These are phyloP conservation scores for Eupeodes luniger DNA, from an alignment of 2,888 invertebrate species.

Conservation along the genomic window DNA sequence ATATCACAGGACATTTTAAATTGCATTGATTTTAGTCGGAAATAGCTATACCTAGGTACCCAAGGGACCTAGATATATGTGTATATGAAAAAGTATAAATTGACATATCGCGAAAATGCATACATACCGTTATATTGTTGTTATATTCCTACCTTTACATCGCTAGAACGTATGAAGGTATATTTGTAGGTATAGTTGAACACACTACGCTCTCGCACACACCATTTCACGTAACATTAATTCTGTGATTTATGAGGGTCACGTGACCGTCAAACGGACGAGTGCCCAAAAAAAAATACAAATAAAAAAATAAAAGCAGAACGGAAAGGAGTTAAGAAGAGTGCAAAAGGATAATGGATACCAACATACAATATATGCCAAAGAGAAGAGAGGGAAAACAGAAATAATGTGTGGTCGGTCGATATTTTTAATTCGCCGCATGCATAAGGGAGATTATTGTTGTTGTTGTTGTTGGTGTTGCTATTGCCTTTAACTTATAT, in stretches of 20 bases:
- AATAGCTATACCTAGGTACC: too few relatives aligned
- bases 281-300: constrained; percentile 77
- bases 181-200: background rate
- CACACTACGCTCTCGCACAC: constrained; percentile 79
- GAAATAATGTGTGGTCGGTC: constrained; percentile 53
- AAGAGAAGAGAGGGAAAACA: constrained; percentile 14
- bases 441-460: constrained; percentile 67
- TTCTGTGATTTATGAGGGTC: constrained; percentile 85
- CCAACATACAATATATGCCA: too few relatives aligned
- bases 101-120: constrained; percentile 32
- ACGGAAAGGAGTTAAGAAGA: constrained; percentile 48
- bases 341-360: constrained; percentile 31
- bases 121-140: constrained; percentile 40
- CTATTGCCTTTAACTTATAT: background rate
- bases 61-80: background rate
- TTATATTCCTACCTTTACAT: constrained; percentile 13
- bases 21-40: constrained; percentile 59
- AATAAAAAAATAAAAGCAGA: background rate
- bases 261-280: constrained; percentile 84
- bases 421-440: constrained; percentile 72
- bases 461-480: constrained; percentile 1
- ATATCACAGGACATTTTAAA: background rate
- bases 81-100: background rate
- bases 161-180: too few relatives aligned
- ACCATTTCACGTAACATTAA: constrained; percentile 85